Base-by-base conservation (phyloP, 2,797 vertebrate species). In the Gallirallus australis region DNA sequence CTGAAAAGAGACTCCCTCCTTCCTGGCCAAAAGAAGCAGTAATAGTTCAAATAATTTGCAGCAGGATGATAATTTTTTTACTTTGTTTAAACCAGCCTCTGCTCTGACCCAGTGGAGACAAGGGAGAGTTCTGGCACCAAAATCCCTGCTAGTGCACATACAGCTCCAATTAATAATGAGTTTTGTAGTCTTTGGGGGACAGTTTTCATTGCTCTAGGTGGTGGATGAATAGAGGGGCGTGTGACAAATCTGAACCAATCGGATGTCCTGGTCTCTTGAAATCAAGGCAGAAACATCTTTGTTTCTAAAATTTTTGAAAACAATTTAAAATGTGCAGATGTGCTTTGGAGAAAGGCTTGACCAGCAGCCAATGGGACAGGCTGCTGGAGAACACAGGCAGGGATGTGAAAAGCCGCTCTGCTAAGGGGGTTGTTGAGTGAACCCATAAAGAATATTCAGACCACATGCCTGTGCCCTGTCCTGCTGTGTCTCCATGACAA, bases 51-150 rank as follows among this genome's bases (percentile, higher is more conserved):
- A 86, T 42, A 78, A 69, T 83, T 79, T 93, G 52, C 61, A 77
- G 60, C 53, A 73, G 64, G 33, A 61, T 60, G 66, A 80, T 82
- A 0, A 28, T 79, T 82, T 96, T 28, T 66, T 88, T 52, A 52
- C 48, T 79, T 90, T 5, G 54, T 81, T 93, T 94, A 91, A 96
- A 88, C 7, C 48, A 86, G 73, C 70, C 82, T 69, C n/a, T 66
- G 18, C 75, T 88, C 30, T 90, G 59, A 86, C 27, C 54, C n/a
- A n/a, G 16, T 48, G 39, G 48, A 65, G 56, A 13, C 65, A 65
- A 52, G 57, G 61, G 71, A 83, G 73, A 78, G 53, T 85, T 87
- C 37, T 77, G 59, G 17, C 66, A 59, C 42, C 30, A 47, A 76
- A 91, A 76, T 83, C 42, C 14, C 24, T 78, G n/a, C 60, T 50